These are phyloP conservation scores for Drosophila burlai DNA, from an alignment of 1,140 invertebrate genomes.

Conservation along the genomic window DNA sequence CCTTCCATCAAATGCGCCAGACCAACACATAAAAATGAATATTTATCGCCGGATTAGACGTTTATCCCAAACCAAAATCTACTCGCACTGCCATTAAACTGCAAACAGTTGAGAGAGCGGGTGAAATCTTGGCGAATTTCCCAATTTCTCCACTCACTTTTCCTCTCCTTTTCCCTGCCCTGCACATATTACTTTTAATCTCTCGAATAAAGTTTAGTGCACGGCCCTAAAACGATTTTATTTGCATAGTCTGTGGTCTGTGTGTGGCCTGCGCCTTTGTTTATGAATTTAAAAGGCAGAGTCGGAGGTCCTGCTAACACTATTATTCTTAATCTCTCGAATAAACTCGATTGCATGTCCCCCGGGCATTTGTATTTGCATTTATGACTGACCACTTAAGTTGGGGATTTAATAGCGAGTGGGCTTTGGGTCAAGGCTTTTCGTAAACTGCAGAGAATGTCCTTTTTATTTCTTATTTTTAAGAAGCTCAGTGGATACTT, in stretches of 20 bases:
- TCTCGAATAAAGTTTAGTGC: slow-evolving; percentile 12
- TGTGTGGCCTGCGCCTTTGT: not conserved
- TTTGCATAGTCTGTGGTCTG: slow-evolving; percentile 8
- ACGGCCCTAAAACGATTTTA: slow-evolving; percentile 14
- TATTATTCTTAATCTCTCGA: slow-evolving; percentile 16
- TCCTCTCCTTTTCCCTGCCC: not conserved
- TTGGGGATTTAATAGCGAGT: not conserved
- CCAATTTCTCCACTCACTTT: not conserved
- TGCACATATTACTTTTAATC: slow-evolving; percentile 12
- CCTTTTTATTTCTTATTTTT: not conserved
- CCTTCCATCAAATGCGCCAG: slow-evolving; percentile 13
- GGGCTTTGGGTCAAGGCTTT: too few species aligned
- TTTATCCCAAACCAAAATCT: slow-evolving; percentile 8
- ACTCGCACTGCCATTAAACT: not conserved
- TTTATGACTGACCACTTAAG: slow-evolving; percentile 15
- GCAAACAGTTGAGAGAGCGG: not conserved
- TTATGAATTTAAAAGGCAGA: slow-evolving; percentile 10
- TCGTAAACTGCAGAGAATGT: not conserved
- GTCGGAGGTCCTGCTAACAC: not conserved
- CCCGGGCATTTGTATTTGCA: slow-evolving; percentile 11
- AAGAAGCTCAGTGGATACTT: not conserved
- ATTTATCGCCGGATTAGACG: slow-evolving; percentile 31
- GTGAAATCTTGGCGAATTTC: not conserved
- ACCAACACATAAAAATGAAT: slow-evolving; percentile 25
- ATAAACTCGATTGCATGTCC: slow-evolving; percentile 21